These are phyloP conservation scores for Microctonus brassicae DNA, from an alignment of 2,888 invertebrate genomes.

Conservation along the genomic window DNA sequence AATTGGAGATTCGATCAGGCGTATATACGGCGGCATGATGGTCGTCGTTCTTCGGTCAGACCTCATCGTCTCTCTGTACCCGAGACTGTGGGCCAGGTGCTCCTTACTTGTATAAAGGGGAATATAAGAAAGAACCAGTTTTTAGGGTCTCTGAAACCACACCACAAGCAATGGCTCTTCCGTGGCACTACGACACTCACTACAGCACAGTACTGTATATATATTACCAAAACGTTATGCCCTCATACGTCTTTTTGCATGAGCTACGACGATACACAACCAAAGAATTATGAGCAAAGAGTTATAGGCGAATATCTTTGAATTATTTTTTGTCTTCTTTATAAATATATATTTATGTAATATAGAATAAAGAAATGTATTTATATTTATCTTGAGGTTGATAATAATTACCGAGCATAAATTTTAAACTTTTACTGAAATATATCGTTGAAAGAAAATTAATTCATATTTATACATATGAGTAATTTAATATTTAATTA, in stretches of 20 bases:
- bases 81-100: constrained; percentile 62
- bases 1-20: constrained; percentile 34
- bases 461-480: neutral
- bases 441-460: neutral
- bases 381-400: neutral
- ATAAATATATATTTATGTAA: neutral
- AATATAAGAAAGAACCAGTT: constrained; percentile 55
- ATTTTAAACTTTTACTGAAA: neutral
- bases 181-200: constrained; percentile 14
- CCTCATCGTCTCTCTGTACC: constrained; percentile 33
- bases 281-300: neutral
- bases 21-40: constrained; percentile 4
- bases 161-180: constrained; percentile 21
- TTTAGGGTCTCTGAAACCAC: constrained; percentile 35
- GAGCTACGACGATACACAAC: constrained; percentile 1
- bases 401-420: neutral
- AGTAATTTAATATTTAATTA: neutral
- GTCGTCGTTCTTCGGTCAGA: constrained; percentile 13
- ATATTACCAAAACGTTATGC: neutral
- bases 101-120: constrained; percentile 54
- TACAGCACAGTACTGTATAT: constrained; percentile 1
- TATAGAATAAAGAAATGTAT: neutral
- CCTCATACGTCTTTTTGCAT: constrained; percentile 26
- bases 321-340: neutral
- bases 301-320: neutral